Conservation (phyloP, 2,113 vertebrate species). For the Xenus cinereus region DNA sequence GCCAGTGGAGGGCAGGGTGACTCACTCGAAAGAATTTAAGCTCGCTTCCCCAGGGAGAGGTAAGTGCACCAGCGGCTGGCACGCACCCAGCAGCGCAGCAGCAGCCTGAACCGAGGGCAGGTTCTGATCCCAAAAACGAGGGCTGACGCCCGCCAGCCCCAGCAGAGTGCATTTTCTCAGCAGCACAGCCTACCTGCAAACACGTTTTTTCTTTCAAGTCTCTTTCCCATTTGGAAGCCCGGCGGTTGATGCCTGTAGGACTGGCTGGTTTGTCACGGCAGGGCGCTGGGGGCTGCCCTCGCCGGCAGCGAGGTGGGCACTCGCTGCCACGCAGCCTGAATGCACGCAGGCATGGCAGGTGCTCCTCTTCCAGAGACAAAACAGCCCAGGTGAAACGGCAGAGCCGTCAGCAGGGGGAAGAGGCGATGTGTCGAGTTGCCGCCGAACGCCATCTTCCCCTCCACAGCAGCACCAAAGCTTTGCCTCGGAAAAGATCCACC, state of each 20-base stretch:
- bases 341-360: neutral
- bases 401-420: neutral
- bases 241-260: neutral
- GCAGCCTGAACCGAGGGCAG: neutral
- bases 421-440: neutral
- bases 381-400: rapidly evolving
- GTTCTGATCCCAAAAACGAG: neutral
- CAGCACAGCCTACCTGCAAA: neutral
- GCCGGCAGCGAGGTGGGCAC: neutral
- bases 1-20: neutral
- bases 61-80: rapidly evolving
- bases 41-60: rapidly evolving
- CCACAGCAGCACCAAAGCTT: neutral
- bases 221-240: neutral
- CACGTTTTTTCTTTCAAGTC: neutral
- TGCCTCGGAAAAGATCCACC: neutral
- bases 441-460: neutral
- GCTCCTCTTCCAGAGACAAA: neutral
- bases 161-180: neutral
- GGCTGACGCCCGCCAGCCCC: neutral
- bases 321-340: rapidly evolving
- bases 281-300: neutral
- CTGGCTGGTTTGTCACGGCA: neutral
- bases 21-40: neutral
- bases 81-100: neutral